Conservation (phyloP, 2,113 vertebrate species). For the Salvator merianae region DNA sequence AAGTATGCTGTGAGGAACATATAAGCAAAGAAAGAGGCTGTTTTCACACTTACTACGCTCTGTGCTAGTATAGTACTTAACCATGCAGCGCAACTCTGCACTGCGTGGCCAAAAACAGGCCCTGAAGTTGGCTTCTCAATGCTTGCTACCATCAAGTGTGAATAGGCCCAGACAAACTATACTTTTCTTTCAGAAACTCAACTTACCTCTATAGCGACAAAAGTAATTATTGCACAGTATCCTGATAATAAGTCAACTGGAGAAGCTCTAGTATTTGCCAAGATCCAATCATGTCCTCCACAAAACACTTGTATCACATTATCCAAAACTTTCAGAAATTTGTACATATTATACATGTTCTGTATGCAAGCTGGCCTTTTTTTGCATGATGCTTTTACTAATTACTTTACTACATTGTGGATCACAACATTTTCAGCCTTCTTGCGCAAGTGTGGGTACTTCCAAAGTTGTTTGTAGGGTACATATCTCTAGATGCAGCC, state of each 20-base stretch:
- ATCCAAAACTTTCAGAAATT: background rate
- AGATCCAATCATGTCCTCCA: background rate
- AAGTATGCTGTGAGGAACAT: background rate
- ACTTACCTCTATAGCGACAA: conserved; percentile 1
- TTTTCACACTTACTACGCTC: no score
- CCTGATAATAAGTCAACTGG: background rate
- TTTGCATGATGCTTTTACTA: background rate
- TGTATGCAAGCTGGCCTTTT: background rate
- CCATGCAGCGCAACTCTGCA: no score
- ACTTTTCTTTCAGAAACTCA: background rate
- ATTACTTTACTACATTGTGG: background rate
- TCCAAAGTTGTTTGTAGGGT: background rate
- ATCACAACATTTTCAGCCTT: background rate
- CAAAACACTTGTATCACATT: background rate
- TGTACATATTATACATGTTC: background rate
- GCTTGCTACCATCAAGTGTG: no score
- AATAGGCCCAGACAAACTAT: background rate
- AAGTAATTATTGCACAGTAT: conserved; percentile 3
- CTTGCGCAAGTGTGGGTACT: background rate
- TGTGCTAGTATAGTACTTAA: no score
- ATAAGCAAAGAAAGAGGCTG: background rate
- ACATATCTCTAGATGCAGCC: background rate
- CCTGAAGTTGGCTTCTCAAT: no score
- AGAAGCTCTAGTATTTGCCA: background rate
- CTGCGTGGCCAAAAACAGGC: no score